Evolutionary conservation across 2,888 invertebrate genomes (phyloP), one percentile per base, ranked within the genome.

Genomic region (Watsonalla cultraria): DNA sequence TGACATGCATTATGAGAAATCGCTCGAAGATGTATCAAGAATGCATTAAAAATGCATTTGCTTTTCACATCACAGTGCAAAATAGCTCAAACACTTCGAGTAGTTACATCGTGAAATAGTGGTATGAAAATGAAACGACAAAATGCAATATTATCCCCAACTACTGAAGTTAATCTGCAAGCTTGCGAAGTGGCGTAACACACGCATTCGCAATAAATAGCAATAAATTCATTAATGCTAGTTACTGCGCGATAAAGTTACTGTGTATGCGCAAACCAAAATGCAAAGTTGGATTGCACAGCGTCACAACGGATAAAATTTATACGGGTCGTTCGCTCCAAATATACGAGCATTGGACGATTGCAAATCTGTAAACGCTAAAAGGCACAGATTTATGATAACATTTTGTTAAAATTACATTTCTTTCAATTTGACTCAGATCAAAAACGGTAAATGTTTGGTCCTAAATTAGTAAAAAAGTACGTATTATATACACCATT

Each of bases 281-380:
- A 54, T 54, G 51, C 51, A 54, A 51, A 54, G 54, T 51, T 48
- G 24, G 51, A 45, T 35, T 45, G 48, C 48, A 45, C 48, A 37
- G 45, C 45, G 54, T 48, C 51, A 51, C 54, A 51, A 47, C 45
- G 47, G 54, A 11, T 47, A 46, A 54, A 24, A 54, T 54, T 54
- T 54, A 54, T 54, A 51, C 37, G 51, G 51, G 47, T 54, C 51
- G 54, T 54, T 54, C 45, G 51, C 54, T 35, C 37, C 14, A 35
- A 49, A 49, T 49, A 49, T 49, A 49, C 37, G 49, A 37, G 37
- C 49, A 9, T 37, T 6, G 37, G 37, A 37, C 14, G 49, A 49
- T 37, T 49, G 49, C 37, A 39, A 49, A 37, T 8, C 14, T 49
- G 11, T 39, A 49, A 49, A 37, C 49, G 11, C 37, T 14, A 13